Evolutionary conservation across 2,797 vertebrate species (phyloP), one percentile per base, ranked within the genome.

Genomic region (Manis crassicaudata): DNA sequence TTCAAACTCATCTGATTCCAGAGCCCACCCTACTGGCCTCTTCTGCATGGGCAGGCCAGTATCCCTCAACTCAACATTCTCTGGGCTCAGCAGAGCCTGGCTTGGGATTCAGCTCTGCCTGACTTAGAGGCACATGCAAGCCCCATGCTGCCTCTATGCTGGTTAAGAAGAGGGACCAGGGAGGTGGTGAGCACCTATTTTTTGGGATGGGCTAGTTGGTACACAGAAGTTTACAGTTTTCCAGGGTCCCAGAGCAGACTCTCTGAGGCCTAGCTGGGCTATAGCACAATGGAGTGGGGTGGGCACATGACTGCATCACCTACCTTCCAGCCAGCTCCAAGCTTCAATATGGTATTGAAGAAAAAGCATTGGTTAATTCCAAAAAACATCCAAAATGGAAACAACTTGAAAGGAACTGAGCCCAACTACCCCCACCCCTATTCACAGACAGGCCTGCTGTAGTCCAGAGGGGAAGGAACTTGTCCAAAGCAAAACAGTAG

Each of bases 141-240:
- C 40, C 46, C 68, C 1, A 27, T 0, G 35, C 32, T 7, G 7
- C 1, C 2, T 7, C 43, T 63, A 37, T 4, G 50, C n/a, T 54
- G 46, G n/a, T 18, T 37, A 67, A 23, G 4, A 79, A 86, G 46
- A 77, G 0, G 23, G 35, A 27, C 32, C 25, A 2, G 0, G 7
- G 75, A 32, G 43, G 27, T 18, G 29, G 11, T 14, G 17, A 52
- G 67, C 23, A 37, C 56, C n/a, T 75, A 54, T 32, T n/a, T 50
- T 67, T 21, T 62, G 18, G 2, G n/a, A 73, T 27, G 32, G 32
- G 27, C 60, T 10, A 20, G 35, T 7, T 56, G 76, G 37, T 62
- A 0, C 20, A 21, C 25, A 58, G 58, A 86, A 43, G 29, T 50
- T 25, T 8, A 35, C 65, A 50, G 77, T 87, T 52, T 35, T 52